phyloP scores from a whole-genome alignment of 2,797 vertebrate genomes.

The Tokudaia muenninki region DNA sequence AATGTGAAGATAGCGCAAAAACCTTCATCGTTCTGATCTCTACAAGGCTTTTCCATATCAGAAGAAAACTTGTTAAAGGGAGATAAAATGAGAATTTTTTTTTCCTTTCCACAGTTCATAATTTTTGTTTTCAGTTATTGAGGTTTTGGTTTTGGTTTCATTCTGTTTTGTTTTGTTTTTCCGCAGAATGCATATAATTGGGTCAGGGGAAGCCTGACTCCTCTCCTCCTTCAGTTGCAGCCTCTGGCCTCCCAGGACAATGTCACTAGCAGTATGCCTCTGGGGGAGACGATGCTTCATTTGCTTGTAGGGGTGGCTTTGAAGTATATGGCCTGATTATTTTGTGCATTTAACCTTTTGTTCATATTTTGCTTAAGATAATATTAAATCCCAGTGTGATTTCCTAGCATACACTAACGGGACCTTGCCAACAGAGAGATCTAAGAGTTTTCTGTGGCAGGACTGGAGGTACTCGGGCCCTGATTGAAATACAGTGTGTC shows the following conservation, averaged over 20 bases:
- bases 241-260: neutral
- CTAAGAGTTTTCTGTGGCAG: neutral
- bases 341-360: slow-evolving; percentile 48
- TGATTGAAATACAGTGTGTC: neutral
- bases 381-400: slow-evolving; percentile 25
- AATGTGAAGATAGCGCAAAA: neutral
- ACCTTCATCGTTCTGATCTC: neutral
- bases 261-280: neutral
- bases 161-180: neutral
- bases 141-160: neutral
- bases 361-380: slow-evolving; percentile 26
- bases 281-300: neutral
- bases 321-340: neutral
- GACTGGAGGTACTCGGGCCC: neutral
- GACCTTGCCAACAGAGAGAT: neutral
- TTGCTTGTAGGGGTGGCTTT: neutral
- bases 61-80: neutral
- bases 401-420: neutral
- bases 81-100: neutral
- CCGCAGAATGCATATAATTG: neutral
- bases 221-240: neutral
- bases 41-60: neutral
- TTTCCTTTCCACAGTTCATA: neutral
- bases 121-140: neutral
- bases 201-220: neutral